Conservation (phyloP, 2,797 vertebrate species). For the Antrozous pallidus region DNA sequence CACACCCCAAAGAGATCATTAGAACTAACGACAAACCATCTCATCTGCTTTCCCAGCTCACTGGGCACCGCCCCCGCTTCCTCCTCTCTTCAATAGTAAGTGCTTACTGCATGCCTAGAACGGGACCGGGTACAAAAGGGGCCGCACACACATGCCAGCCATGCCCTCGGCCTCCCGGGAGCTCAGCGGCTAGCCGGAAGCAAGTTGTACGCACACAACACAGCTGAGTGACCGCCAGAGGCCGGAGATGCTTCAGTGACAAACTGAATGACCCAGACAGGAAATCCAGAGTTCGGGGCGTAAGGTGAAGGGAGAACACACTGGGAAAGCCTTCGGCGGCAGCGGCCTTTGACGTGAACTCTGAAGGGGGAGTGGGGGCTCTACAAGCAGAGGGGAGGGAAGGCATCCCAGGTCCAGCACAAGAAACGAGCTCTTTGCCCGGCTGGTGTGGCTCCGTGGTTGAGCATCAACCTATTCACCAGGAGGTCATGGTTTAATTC, state of each 20-base stretch:
- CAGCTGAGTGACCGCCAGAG: slow-evolving; percentile 46
- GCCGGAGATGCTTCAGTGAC: slow-evolving; percentile 25
- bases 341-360: background rate
- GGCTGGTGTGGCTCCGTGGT: too few relatives aligned
- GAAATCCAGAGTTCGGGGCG: background rate
- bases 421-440: background rate
- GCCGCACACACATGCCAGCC: background rate
- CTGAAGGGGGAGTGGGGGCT: background rate
- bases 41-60: background rate
- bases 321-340: background rate
- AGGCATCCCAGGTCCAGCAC: background rate
- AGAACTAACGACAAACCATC: background rate
- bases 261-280: slow-evolving; percentile 40
- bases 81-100: background rate
- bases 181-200: slow-evolving; percentile 44
- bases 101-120: background rate
- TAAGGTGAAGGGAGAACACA: background rate
- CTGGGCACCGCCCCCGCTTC: background rate
- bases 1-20: background rate
- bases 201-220: slow-evolving; percentile 30
- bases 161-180: background rate
- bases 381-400: background rate
- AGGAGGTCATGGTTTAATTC: too few relatives aligned
- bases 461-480: too few relatives aligned
- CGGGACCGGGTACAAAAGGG: background rate